Base-by-base conservation (phyloP, 2,888 invertebrate species). In the Sinodicranocentrus sp. region DNA sequence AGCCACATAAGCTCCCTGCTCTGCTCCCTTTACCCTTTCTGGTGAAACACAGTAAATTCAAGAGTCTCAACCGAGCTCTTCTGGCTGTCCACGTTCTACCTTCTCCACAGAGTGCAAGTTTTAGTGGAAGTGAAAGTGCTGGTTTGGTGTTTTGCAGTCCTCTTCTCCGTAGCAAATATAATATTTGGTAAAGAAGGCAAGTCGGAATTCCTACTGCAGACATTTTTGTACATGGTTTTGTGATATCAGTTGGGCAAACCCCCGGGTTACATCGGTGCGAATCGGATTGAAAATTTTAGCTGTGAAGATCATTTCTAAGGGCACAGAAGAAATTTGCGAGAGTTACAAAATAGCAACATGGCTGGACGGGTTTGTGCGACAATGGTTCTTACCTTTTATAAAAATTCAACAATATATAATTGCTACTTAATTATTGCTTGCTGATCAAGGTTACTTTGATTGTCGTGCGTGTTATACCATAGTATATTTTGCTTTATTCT, bases 281-380 rank as follows among this genome's bases (percentile, higher is more conserved):
- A 52, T 70, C 70, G 70, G 70, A 48, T 15, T 52, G 25, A 10
- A n/a, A n/a, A n/a, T 67, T 44, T n/a, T 67, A 15, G 44, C 23
- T 67, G 21, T 33, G 23, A 67, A 67, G 19, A 33, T 33, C 23
- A 70, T 48, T 70, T 54, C 19, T 54, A 70, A 70, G 54, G 70
- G 26, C 52, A 70, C 54, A 26, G 21, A 21, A 70, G 54, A 26
- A 28, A 52, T 57, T 57, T 39, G 10, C 44, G 17, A 61, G 73
- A 59, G 59, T 71, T 39, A 61, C 21, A 59, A 63, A 79, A 63
- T 73, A 80, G 75, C 86, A 87, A 72, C 78, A 87, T 87, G 87
- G 87, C 87, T 83, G 87, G 87, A 87, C 84, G 87, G 86, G 86
- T 86, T 84, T 82, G 86, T 84, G 80, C 72, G 75, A 76, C 85